phyloP scores from a whole-genome alignment of 2,888 invertebrate genomes.

The Ferrisia virgata region DNA sequence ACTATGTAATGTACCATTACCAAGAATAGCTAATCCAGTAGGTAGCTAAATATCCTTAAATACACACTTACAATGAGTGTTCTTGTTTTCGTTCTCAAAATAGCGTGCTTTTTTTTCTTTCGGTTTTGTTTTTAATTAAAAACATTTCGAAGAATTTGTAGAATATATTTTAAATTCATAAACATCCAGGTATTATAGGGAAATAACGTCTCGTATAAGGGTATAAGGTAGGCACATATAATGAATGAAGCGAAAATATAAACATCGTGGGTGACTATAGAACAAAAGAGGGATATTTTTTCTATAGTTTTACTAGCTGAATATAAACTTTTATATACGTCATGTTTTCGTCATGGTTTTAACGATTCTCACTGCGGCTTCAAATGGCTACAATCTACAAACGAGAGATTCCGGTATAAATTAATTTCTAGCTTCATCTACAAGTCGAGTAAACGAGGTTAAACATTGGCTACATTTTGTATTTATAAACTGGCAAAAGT shows the following conservation, averaged over 20 bases:
- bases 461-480: background rate
- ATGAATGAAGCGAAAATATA: background rate
- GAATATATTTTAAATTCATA: background rate
- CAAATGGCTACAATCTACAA: background rate
- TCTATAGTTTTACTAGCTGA: background rate
- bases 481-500: conserved; percentile 9
- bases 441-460: background rate
- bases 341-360: background rate
- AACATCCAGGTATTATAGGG: background rate
- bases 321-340: conserved; percentile 18
- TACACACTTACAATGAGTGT: too few species aligned
- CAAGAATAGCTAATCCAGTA: too few species aligned
- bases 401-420: background rate
- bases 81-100: too few species aligned
- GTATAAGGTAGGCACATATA: background rate
- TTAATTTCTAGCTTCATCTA: background rate
- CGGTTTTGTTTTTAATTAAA: too few species aligned
- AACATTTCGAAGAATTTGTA: too few species aligned
- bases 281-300: background rate
- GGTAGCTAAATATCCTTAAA: too few species aligned
- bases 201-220: background rate
- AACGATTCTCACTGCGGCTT: background rate
- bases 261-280: background rate
- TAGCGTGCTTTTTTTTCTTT: too few species aligned
- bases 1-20: too few species aligned